Evolutionary conservation across 2,888 invertebrate species (phyloP).

Genomic region (Teinopalpus imperialis): DNA sequence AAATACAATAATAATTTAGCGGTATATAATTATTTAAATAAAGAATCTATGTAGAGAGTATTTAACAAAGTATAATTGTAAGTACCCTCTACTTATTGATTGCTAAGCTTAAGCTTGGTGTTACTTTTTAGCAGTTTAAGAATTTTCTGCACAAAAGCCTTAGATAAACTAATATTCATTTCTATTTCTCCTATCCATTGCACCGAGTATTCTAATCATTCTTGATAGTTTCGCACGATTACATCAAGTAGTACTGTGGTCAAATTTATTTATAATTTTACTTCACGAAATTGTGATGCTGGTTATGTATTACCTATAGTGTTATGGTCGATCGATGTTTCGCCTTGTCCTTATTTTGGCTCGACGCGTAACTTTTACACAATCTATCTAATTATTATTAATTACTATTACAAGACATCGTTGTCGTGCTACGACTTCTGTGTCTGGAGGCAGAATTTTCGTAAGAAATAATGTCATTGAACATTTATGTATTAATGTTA

Average conservation of each 20-base stretch:
- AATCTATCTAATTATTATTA: conserved; percentile 46
- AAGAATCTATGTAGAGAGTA: too few relatives aligned
- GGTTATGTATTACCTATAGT: conserved; percentile 3
- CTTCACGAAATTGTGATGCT: conserved; percentile 1
- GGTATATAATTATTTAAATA: too few relatives aligned
- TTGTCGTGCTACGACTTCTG: conserved; percentile 26
- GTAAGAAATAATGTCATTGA: background rate
- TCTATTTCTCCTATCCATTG: too few relatives aligned
- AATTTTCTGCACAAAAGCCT: too few relatives aligned
- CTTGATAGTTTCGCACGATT: background rate
- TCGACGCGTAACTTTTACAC: conserved; percentile 40
- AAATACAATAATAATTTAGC: too few relatives aligned
- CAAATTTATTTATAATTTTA: background rate
- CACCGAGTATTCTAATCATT: too few relatives aligned
- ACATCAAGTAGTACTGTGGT: background rate
- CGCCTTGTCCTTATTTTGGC: conserved; percentile 61
- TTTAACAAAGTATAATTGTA: too few relatives aligned
- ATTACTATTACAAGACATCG: conserved; percentile 36
- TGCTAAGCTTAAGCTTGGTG: too few relatives aligned
- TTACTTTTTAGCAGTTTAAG: too few relatives aligned
- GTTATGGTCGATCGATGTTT: conserved; percentile 31
- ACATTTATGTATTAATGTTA: background rate
- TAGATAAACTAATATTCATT: too few relatives aligned
- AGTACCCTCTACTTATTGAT: too few relatives aligned
- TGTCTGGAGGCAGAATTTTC: conserved; percentile 4